phyloP scores from a whole-genome alignment of 2,797 vertebrate species.

The Neosilurus hyrtlii region DNA sequence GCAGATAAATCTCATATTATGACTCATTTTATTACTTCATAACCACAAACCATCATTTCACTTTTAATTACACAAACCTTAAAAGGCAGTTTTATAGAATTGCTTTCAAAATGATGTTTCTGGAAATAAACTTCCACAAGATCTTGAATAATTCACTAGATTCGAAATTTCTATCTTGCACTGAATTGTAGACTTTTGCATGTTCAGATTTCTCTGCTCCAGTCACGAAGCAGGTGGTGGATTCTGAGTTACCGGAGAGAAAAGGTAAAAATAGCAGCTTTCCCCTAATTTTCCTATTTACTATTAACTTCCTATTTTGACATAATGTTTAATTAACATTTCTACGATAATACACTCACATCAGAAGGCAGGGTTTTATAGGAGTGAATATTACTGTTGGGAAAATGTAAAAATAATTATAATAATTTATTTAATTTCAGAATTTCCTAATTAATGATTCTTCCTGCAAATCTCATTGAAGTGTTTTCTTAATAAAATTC shows the following conservation, averaged over 20 bases:
- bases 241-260: constrained; percentile 57
- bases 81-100: not conserved
- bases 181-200: not conserved
- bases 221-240: constrained; percentile 55
- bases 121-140: not conserved
- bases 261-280: constrained; percentile 50
- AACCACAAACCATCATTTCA: not conserved
- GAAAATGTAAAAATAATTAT: not conserved
- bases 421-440: not conserved
- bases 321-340: not conserved
- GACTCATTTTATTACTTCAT: not conserved
- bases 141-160: not conserved
- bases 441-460: not conserved
- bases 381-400: not conserved
- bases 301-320: not conserved
- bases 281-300: not conserved
- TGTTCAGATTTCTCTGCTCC: constrained; percentile 23
- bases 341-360: not conserved
- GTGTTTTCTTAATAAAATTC: not conserved
- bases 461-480: not conserved
- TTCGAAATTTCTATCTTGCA: not conserved
- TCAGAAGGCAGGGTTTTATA: not conserved
- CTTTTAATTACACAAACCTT: not conserved
- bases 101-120: not conserved
- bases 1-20: not conserved